Evolutionary conservation across 2,113 vertebrate species (phyloP).

Genomic region (rat (Rattus norvegicus)): GRCr8 NC_086039.1:150932001-150932500

Average conservation of each 20-base stretch:
- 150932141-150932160: not conserved
- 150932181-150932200: not conserved
- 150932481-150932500: not conserved
- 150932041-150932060: not conserved
- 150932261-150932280: not conserved
- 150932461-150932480: not conserved
- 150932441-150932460: not conserved
- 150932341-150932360: not conserved
- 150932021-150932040: not conserved
- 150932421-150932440: not conserved
- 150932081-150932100: not conserved
- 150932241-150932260: not conserved
- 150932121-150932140: not conserved
- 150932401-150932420: not conserved
- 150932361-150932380: not conserved
- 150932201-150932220: not conserved
- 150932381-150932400: not conserved
- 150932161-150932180: not conserved
- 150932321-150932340: not conserved
- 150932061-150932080: not conserved
- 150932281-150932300: not conserved
- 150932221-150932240: not conserved
- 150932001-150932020: not conserved
- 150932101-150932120: not conserved
- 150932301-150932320: not conserved